phyloP scores from a whole-genome alignment of 2,113 vertebrate genomes.

The Gymnogyps californianus region DNA sequence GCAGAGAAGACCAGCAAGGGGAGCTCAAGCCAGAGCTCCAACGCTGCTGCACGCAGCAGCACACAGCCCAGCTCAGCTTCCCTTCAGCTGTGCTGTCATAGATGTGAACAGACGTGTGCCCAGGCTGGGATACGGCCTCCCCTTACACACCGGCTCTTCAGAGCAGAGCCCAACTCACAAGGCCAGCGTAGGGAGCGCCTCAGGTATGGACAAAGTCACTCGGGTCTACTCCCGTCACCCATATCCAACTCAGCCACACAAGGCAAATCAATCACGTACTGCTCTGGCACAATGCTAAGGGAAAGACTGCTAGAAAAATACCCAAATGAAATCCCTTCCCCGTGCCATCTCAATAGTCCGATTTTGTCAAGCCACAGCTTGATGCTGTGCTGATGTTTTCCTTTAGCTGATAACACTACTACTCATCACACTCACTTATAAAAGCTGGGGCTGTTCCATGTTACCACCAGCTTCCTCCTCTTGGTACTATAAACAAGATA shows the following conservation, averaged over 20 bases:
- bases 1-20: not conserved
- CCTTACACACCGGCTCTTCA: not conserved
- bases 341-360: not conserved
- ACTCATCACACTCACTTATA: too few species aligned
- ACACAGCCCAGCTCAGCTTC: not conserved
- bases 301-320: not conserved
- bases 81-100: not conserved
- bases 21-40: not conserved
- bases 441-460: not conserved
- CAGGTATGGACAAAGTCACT: not conserved
- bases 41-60: rapidly evolving
- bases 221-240: not conserved
- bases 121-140: not conserved
- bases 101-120: rapidly evolving
- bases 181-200: not conserved
- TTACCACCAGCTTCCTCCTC: not conserved
- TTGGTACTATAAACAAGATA: not conserved
- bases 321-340: not conserved
- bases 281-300: not conserved
- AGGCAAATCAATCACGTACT: not conserved
- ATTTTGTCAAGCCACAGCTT: not conserved
- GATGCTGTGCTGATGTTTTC: not conserved
- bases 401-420: not conserved
- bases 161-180: not conserved
- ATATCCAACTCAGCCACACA: not conserved